Evolutionary conservation across 2,888 invertebrate genomes (phyloP).

Genomic region (Andrena praecox): DNA sequence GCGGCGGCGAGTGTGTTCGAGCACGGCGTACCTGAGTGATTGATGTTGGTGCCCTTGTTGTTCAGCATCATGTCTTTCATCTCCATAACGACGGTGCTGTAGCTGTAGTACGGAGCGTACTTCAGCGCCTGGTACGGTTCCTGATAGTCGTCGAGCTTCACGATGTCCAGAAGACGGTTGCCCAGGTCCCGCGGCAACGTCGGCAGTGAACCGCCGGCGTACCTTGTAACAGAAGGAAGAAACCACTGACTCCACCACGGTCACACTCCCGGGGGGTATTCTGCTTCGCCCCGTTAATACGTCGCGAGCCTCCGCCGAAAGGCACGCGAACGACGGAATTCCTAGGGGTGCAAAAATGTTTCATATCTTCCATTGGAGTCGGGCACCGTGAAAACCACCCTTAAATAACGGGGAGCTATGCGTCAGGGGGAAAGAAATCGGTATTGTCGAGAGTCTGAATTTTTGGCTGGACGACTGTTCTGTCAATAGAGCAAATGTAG

Average conservation of each 20-base stretch:
- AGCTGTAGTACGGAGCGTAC: slow-evolving; percentile 91
- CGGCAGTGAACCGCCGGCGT: slow-evolving; percentile 83
- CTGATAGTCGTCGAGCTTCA: slow-evolving; percentile 91
- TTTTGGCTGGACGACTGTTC: too few relatives aligned
- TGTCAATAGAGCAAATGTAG: too few relatives aligned
- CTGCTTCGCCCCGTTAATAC: not conserved
- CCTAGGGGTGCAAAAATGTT: slow-evolving; percentile 14
- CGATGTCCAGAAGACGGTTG: slow-evolving; percentile 87
- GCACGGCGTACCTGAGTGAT: slow-evolving; percentile 80
- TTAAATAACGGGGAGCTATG: not conserved
- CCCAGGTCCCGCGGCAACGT: slow-evolving; percentile 85
- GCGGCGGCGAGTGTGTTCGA: slow-evolving; percentile 43
- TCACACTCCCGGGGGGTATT: slow-evolving; percentile 3
- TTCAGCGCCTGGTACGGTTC: slow-evolving; percentile 92
- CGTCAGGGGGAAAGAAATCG: not conserved
- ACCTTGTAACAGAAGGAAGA: slow-evolving; percentile 71
- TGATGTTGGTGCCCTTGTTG: slow-evolving; percentile 82
- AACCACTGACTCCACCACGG: slow-evolving; percentile 13
- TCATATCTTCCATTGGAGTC: slow-evolving; percentile 1
- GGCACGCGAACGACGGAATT: not conserved
- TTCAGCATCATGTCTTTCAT: slow-evolving; percentile 90
- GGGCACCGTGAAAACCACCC: not conserved
- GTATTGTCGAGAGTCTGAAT: not conserved
- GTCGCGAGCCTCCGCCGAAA: not conserved
- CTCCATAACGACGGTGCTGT: slow-evolving; percentile 91